Conservation (phyloP, 2,888 invertebrate genomes). For the Ophion slaviceki region DNA sequence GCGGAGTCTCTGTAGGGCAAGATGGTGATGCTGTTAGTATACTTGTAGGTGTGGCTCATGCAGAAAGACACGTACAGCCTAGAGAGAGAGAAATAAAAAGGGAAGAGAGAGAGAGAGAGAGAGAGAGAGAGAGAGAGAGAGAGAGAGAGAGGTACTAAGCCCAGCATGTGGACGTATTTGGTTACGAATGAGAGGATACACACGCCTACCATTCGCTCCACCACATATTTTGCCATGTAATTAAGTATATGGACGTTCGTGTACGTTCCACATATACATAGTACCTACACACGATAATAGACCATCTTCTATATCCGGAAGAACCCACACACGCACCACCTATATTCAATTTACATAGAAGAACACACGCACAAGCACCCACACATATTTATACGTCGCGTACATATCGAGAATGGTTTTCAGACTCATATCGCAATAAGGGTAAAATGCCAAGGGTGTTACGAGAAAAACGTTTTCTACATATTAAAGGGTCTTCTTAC, state of each 20-base stretch:
- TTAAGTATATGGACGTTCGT: constrained; percentile 58
- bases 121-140: background rate
- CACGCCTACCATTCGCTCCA: constrained; percentile 71
- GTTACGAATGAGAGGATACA: constrained; percentile 76
- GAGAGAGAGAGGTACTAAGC: constrained; percentile 9
- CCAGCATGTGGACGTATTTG: constrained; percentile 78
- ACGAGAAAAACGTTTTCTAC: no score
- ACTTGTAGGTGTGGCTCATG: constrained; percentile 57
- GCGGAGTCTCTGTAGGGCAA: constrained; percentile 2
- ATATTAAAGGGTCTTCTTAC: no score
- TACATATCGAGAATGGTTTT: no score
- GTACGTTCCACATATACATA: constrained; percentile 14
- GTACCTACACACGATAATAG: background rate
- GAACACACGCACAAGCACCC: no score
- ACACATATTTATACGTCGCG: no score
- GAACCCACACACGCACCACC: background rate
- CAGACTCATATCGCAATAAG: no score
- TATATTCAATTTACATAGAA: background rate
- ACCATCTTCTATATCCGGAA: background rate
- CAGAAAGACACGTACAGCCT: constrained; percentile 26
- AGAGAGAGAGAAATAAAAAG: background rate
- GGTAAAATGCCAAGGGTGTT: no score
- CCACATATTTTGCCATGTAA: constrained; percentile 53
- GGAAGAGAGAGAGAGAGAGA: background rate
- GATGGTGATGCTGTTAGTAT: constrained; percentile 29